These are phyloP conservation scores for Zeuzera pyrina DNA, from an alignment of 2,888 invertebrate species.

Conservation along the genomic window DNA sequence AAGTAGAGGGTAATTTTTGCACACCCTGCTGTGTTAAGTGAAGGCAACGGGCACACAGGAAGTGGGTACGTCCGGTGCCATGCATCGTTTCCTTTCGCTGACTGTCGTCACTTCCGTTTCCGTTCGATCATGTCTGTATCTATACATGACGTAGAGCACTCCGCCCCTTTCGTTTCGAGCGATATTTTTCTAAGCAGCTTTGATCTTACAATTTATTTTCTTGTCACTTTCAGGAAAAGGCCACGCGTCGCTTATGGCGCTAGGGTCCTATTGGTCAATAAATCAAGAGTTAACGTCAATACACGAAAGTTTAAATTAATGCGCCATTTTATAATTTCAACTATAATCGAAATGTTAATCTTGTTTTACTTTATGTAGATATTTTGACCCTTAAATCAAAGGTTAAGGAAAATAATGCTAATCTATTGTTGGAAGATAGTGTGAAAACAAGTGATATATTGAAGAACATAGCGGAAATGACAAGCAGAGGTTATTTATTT, in stretches of 20 bases:
- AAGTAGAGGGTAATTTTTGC: constrained; percentile 31
- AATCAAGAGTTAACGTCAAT: too few relatives aligned
- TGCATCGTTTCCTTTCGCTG: constrained; percentile 55
- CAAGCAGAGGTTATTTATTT: constrained; percentile 34
- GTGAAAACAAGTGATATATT: constrained; percentile 45
- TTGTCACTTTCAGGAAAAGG: constrained; percentile 68
- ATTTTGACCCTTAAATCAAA: too few relatives aligned
- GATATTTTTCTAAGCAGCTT: constrained; percentile 55
- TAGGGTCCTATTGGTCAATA: constrained; percentile 20
- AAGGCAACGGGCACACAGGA: constrained; percentile 55
- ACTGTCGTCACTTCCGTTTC: constrained; percentile 62
- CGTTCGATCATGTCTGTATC: constrained; percentile 43
- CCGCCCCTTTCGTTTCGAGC: constrained; percentile 41
- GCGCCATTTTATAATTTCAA: neutral
- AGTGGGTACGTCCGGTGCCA: constrained; percentile 60
- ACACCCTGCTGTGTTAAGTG: constrained; percentile 64
- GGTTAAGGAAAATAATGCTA: neutral
- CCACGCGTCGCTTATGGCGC: constrained; percentile 46
- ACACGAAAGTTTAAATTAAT: too few relatives aligned
- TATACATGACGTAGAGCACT: constrained; percentile 32
- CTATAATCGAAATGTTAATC: neutral
- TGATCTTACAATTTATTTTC: constrained; percentile 65
- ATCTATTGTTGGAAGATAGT: neutral
- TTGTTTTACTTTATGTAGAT: neutral
- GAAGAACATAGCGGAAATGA: constrained; percentile 49